Evolutionary conservation across 2,113 vertebrate genomes (phyloP), one percentile per base, ranked within the genome.

Genomic region (Alces alces): DNA sequence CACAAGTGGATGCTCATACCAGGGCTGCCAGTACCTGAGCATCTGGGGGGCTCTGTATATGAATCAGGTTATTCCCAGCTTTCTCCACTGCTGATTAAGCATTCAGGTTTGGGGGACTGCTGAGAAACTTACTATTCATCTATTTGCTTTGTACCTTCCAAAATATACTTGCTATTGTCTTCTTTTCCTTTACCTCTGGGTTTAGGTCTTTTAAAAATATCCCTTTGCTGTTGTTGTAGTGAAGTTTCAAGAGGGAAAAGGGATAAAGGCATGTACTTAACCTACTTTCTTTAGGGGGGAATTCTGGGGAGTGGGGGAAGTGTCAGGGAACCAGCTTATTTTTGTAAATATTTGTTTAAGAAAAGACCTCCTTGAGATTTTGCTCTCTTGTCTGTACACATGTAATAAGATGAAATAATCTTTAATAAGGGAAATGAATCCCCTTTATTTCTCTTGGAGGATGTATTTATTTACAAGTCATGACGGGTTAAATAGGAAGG

Each of bases 121-220:
- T 54, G 50, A 66, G 39, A 47, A 39, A 16, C 66, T 64, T 76
- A 16, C 45, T 52, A 2, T 10, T 64, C 9, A 89, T 25, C 11
- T 70, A 0, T 89, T 21, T 45, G 52, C 30, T 92, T 58, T 89
- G 9, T 11, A 19, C 45, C 47, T 83, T 82, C 78, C 70, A 43
- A 84, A 58, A 17, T 88, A 58, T 45, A 47, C 30, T 92, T 33
- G 7, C 50, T 80, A 0, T 43, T 60, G 10, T 91, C 11, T 66
- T 39, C 33, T 89, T 82, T 84, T 76, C 21, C 11, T 25, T 89
- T 84, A 43, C 55, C 27, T 78, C 54, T 70, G 50, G 30, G 21
- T 33, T 91, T 76, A 88, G 25, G 43, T 43, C 73, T 93, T 97
- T 96, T 64, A 84, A 95, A 92, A 92, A 86, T n/a, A 45, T 25